phyloP scores from a whole-genome alignment of 2,113 vertebrate species.

The Leucopternis melanops region DNA sequence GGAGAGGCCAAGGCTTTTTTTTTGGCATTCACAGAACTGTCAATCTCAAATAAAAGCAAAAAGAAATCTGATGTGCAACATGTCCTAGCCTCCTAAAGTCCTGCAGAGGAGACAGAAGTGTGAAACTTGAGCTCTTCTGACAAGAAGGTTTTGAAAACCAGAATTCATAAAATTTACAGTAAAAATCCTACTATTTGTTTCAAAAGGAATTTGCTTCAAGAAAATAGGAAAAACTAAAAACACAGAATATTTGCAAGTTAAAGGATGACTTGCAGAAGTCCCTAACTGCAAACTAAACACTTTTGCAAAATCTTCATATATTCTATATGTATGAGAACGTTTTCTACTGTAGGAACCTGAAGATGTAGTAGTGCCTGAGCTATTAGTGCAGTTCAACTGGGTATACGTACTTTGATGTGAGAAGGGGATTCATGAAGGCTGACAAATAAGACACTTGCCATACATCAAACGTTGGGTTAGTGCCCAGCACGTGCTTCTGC shows the following conservation, averaged over 20 bases:
- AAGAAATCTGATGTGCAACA: not conserved
- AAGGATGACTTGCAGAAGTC: not conserved
- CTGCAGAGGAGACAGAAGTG: not conserved
- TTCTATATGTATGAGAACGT: not conserved
- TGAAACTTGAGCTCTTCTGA: not conserved
- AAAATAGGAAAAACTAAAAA: not conserved
- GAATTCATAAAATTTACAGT: not conserved
- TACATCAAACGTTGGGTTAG: accelerated
- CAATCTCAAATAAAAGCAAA: not conserved
- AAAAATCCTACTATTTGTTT: not conserved
- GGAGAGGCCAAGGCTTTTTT: not conserved
- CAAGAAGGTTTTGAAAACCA: not conserved
- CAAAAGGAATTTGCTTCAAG: not conserved
- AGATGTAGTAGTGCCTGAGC: not conserved
- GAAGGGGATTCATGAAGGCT: not conserved
- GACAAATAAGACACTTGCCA: not conserved
- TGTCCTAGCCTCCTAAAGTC: not conserved
- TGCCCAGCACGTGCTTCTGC: not conserved
- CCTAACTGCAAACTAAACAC: not conserved
- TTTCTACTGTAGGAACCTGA: not conserved
- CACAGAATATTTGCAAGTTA: not conserved
- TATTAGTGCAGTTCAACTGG: not conserved
- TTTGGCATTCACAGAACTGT: not conserved
- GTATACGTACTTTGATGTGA: not conserved
- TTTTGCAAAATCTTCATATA: not conserved